Base-by-base conservation (phyloP, 2,113 vertebrate genomes). In the Typhlomys cinereus region DNA sequence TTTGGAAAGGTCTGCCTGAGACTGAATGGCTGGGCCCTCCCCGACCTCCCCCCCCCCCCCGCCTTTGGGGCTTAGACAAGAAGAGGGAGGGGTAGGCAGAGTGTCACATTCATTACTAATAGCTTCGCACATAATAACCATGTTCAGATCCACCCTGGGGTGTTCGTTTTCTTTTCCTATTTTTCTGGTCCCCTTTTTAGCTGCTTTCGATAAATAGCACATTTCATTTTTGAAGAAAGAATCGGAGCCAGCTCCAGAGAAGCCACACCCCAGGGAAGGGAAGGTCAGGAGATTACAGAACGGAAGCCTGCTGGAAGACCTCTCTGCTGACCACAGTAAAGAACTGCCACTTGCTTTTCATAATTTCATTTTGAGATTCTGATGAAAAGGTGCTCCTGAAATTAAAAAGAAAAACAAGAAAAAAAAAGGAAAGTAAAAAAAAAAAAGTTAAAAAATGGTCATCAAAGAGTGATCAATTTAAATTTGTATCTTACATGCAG, bases 231-330 rank as follows among this genome's bases (percentile, higher is more conserved):
- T 76, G 62, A 84, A 92, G 48, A 95, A 95, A 93, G 74, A 92
- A 84, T 92, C 93, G 92, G 84, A 92, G 94, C 83, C 27, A 34
- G 0, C 93, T 75, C 85, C 41, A 69, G 88, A 92, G 93, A 34
- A 70, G 86, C 94, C 81, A 2, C 92, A 0, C 94, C 95, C 94
- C 31, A 31, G 8, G 36, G 27, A 27, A 82, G 89, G 95, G 93
- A 96, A 96, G 95, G 96, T 94, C 92, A 94, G 69, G 94, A 96
- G 96, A 96, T 96, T 96, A 96, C 89, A 81, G 97, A 93, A 76
- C 88, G 95, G 95, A 96, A 97, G 91, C 69, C 80, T 80, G 95
- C 89, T 89, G 95, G 94, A 73, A 92, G 80, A 87, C 44, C 87
- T 54, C 89, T 78, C 64, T 81, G 92, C 92, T 79, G 95, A 92